Evolutionary conservation across 2,888 invertebrate species (phyloP), one percentile per base, ranked within the genome.

Genomic region (Apeira syringaria): DNA sequence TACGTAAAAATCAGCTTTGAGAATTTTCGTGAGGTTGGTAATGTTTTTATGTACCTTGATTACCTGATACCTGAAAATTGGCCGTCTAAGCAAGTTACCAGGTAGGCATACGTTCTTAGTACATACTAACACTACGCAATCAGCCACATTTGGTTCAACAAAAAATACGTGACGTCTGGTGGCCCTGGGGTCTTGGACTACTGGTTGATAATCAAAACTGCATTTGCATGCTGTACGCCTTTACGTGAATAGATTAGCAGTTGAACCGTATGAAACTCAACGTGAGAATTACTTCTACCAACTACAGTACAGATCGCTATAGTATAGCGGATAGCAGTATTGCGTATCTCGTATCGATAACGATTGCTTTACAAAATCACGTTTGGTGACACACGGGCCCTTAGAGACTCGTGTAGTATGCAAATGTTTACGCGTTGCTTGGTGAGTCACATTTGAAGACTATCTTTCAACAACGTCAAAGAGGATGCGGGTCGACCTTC

Each of bases 151-250:
- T n/a, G n/a, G n/a, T n/a, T n/a, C n/a, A n/a, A n/a, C n/a, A n/a
- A n/a, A n/a, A n/a, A n/a, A n/a, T n/a, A n/a, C n/a, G n/a, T n/a
- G n/a, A n/a, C n/a, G n/a, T n/a, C n/a, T n/a, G n/a, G n/a, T n/a
- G n/a, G n/a, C n/a, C n/a, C n/a, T n/a, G n/a, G n/a, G n/a, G n/a
- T n/a, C n/a, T n/a, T n/a, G n/a, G n/a, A n/a, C n/a, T n/a, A n/a
- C n/a, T n/a, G n/a, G n/a, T n/a, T n/a, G 50, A 56, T 48, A 42
- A 35, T 41, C 50, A 56, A 50, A 51, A 52, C 51, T 51, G 40
- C 51, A 57, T 57, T 55, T 54, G 40, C 59, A 59, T 37, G 40
- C 41, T 35, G n/a, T n/a, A n/a, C n/a, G 47, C 43, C 56, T 53
- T 49, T 47, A 36, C 38, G 30, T 31, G 52, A 48, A 39, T 45